phyloP scores from a whole-genome alignment of 1,140 invertebrate species.

The Zaprionus gabonicus region DNA sequence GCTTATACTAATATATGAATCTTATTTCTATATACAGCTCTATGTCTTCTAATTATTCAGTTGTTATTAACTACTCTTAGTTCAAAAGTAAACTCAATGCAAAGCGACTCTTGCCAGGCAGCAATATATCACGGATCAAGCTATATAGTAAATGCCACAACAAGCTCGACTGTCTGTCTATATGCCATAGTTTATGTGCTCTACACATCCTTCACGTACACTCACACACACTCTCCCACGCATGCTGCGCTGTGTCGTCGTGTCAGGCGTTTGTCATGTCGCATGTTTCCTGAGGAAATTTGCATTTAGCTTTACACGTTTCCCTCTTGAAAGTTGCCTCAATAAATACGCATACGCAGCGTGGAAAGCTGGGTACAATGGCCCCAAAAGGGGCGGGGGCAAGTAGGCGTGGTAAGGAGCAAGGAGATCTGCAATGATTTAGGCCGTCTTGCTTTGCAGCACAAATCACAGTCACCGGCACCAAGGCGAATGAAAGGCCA shows the following conservation, averaged over 20 bases:
- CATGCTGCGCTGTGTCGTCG: constrained; percentile 21
- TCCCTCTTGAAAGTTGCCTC: constrained; percentile 33
- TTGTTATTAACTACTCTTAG: not conserved
- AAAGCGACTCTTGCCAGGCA: not conserved
- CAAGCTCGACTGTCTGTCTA: not conserved
- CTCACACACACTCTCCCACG: constrained; percentile 15
- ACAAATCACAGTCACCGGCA: constrained; percentile 66
- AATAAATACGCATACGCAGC: constrained; percentile 6
- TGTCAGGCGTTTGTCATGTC: constrained; percentile 40
- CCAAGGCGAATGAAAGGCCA: constrained; percentile 49
- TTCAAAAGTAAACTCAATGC: not conserved
- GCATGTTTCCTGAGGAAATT: constrained; percentile 70
- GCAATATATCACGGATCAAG: not conserved
- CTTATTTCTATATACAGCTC: too few species aligned
- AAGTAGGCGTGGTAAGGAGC: not conserved
- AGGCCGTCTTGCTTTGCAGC: constrained; percentile 12
- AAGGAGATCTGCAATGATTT: not conserved
- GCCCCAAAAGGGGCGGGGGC: not conserved
- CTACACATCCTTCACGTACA: constrained; percentile 45
- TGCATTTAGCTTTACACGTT: constrained; percentile 54
- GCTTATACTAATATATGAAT: too few species aligned
- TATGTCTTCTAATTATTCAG: not conserved
- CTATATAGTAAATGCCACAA: not conserved
- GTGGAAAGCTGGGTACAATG: not conserved
- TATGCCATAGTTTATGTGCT: constrained; percentile 19